Conservation (phyloP, 2,113 vertebrate species). For the Malaclemys terrapin region DNA sequence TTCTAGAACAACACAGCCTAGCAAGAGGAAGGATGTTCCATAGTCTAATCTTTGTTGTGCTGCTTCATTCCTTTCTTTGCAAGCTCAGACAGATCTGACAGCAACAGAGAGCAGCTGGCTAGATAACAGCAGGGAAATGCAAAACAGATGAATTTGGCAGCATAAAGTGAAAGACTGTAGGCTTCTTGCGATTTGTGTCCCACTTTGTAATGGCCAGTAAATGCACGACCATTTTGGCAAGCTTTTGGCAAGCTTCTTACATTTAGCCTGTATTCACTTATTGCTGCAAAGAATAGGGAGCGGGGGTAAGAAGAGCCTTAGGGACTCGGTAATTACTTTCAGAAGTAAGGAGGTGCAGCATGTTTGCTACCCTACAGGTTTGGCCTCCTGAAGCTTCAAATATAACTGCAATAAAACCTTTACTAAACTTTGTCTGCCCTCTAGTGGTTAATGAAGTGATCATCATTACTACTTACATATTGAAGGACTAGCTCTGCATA, state of each 20-base stretch:
- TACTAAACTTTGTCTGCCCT: slow-evolving; percentile 67
- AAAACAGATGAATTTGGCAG: background rate
- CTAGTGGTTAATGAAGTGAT: slow-evolving; percentile 56
- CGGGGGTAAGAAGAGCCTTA: background rate
- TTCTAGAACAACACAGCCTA: background rate
- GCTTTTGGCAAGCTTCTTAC: background rate
- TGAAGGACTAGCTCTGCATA: background rate
- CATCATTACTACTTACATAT: background rate
- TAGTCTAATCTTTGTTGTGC: background rate
- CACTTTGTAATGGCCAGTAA: background rate
- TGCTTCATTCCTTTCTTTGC: slow-evolving; percentile 18
- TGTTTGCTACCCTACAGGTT: rapidly evolving
- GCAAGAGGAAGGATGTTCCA: background rate
- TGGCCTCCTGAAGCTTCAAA: background rate
- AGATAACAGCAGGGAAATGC: background rate
- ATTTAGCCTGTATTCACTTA: background rate
- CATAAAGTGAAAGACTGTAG: background rate
- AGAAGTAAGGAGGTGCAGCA: background rate
- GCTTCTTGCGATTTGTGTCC: background rate
- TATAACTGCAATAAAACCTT: background rate
- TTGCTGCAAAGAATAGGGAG: background rate
- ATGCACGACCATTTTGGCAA: background rate
- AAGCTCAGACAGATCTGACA: background rate
- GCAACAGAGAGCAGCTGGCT: background rate
- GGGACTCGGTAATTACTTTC: slow-evolving; percentile 18